Base-by-base conservation (phyloP, 2,888 invertebrate genomes). In the Theristus sp. region DNA sequence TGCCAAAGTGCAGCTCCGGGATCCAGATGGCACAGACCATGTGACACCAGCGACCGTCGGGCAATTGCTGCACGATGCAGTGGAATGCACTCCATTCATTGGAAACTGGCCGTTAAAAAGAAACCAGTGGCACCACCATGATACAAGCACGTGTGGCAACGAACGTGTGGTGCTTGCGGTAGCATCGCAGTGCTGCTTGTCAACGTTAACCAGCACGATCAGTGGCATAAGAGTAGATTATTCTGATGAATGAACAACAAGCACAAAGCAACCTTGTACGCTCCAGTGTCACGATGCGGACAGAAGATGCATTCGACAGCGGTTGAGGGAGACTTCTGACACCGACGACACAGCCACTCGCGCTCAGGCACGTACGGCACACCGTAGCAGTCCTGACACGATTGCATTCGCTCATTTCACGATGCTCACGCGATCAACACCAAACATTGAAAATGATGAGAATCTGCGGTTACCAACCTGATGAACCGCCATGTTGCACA, bases 11-110 rank as follows among this genome's bases (percentile, higher is more conserved):
- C 6, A 71, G 94, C 82, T 98, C 98, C 1, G 96, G 98, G 69
- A 98, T 91, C 96, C 98, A 98, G 1, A 98, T 80, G 0, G 96
- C 96, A 75, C 98, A 98, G 0, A 94, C 89, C 1, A 98, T 96
- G 74, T 98, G 98, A 1, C 93, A 94, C 98, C 98, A 98, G 0
- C 87, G 84, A 0, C 86, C 82, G 70, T 88, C 84, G 74, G 93
- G 93, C 0, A 94, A 93, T 1, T 68, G 67, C 77, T 94, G 94
- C 76, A 99, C 10, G 20, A 38, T n/a, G n/a, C n/a, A n/a, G n/a
- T n/a, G n/a, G n/a, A n/a, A n/a, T n/a, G n/a, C n/a, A n/a, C n/a
- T n/a, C n/a, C n/a, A n/a, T n/a, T n/a, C n/a, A n/a, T n/a, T n/a
- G n/a, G n/a, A n/a, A n/a, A n/a, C n/a, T n/a, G n/a, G n/a, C n/a